Base-by-base conservation (phyloP, 2,797 vertebrate genomes). In the Anguilla obscura region DNA sequence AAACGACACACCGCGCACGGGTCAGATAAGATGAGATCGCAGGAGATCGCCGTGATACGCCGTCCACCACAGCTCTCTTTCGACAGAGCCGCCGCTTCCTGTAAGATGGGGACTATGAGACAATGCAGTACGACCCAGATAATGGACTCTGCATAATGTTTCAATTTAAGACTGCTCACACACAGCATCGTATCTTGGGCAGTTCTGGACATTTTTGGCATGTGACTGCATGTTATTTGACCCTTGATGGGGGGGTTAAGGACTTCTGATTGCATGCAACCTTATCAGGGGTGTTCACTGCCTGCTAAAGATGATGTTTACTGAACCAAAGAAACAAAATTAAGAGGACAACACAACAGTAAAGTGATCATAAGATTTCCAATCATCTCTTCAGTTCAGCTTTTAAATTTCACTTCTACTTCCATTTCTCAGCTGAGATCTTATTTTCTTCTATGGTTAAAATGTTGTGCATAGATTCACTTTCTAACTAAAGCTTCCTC, bases 341-440 rank as follows among this genome's bases (percentile, higher is more conserved):
- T 40, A n/a, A 48, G 2, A 82, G 45, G 7, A 14, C 21, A 50
- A 82, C 18, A 40, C 33, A 79, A 66, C 33, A 36, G 30, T 84
- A 40, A 86, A 85, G 74, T 83, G 24, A 30, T 60, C 85, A 30
- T 33, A 48, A 4, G 84, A 18, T 24, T 89, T 89, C 85, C 87
- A 82, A 80, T 89, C 14, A 58, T 10, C 83, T 54, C 16, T 27
- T 66, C 85, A 86, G 66, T n/a, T 86, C 48, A 74, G 63, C 45
- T 48, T 69, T 27, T 24, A 48, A 45, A 33, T 79, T 80, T 54
- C 84, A 82, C 54, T 87, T 89, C 56, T 71, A 63, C 54, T 87
- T 85, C 50, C 54, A 56, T 16, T 58, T 52, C 50, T 76, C 24
- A 27, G 30, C 0, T 8, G 63, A 9, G 12, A 12, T 30, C 50